These are phyloP conservation scores for Psilopsiagon aymara DNA, from an alignment of 2,113 vertebrate genomes.

Conservation along the genomic window DNA sequence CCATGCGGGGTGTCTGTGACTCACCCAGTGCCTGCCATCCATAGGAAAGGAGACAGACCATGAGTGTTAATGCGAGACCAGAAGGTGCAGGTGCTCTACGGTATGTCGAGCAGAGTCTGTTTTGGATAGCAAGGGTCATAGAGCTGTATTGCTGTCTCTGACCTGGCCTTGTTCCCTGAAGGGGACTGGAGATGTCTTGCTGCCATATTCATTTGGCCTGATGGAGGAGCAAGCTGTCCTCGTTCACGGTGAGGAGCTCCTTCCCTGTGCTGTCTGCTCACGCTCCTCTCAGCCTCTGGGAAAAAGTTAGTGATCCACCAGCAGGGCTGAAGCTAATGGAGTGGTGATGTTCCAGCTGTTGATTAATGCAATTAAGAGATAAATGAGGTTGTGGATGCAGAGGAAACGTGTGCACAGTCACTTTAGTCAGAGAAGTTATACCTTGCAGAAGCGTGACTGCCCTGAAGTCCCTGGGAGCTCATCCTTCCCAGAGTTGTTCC, in stretches of 20 bases:
- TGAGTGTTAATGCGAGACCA: neutral
- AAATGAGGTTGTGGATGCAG: neutral
- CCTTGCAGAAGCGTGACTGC: neutral
- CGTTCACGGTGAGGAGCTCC: neutral
- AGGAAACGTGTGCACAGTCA: neutral
- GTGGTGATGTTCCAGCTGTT: neutral
- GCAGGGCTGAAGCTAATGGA: neutral
- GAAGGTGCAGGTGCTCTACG: rapidly evolving
- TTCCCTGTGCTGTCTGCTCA: neutral
- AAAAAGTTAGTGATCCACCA: neutral
- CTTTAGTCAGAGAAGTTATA: neutral
- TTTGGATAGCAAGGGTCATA: neutral
- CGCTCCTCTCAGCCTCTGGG: neutral
- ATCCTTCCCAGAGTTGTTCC: neutral
- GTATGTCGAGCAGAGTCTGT: neutral
- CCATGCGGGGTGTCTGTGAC: rapidly evolving
- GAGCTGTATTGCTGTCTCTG: neutral
- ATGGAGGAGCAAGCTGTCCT: neutral
- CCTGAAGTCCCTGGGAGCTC: neutral
- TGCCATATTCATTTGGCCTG: neutral
- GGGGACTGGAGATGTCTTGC: neutral
- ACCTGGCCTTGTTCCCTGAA: neutral
- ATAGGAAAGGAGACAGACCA: neutral
- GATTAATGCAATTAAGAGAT: neutral
- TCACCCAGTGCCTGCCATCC: neutral